phyloP scores from a whole-genome alignment of 2,113 vertebrate species.

The Gallinago undulata region DNA sequence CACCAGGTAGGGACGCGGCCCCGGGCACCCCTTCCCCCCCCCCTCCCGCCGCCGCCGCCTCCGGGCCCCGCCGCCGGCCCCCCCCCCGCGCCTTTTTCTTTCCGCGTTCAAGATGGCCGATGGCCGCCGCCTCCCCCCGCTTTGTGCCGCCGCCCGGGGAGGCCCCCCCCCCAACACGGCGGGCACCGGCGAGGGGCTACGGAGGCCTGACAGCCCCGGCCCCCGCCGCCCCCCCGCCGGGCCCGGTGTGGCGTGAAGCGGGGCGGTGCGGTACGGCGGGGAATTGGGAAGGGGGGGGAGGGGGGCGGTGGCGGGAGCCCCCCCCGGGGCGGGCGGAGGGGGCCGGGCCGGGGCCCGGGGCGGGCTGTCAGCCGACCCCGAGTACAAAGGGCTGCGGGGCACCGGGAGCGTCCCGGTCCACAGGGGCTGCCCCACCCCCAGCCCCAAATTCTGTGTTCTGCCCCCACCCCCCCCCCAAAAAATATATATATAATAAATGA shows the following conservation, averaged over 20 bases:
- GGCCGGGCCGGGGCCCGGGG: not conserved
- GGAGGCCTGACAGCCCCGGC: not conserved
- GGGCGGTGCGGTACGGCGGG: not conserved
- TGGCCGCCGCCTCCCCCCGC: not conserved
- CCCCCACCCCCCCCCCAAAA: not conserved
- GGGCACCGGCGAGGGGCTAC: not conserved
- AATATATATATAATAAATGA: too few species aligned
- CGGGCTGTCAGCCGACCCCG: not conserved
- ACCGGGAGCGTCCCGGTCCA: not conserved
- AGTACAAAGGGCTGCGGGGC: not conserved
- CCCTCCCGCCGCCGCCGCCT: not conserved
- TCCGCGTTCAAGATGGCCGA: not conserved
- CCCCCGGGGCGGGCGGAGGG: not conserved
- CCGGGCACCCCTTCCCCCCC: too few species aligned
- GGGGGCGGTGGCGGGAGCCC: not conserved
- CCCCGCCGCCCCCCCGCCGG: not conserved
- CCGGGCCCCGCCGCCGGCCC: too few species aligned
- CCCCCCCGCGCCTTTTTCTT: not conserved
- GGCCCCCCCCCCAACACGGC: not conserved
- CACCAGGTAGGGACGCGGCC: too few species aligned
- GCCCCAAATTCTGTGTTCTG: not conserved
- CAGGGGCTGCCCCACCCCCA: not conserved
- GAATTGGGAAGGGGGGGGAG: not conserved
- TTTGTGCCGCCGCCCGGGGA: not conserved
- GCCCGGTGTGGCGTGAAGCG: not conserved